These are phyloP conservation scores for Campylomormyrus tamandua DNA, from an alignment of 2,113 vertebrate species.

Conservation along the genomic window DNA sequence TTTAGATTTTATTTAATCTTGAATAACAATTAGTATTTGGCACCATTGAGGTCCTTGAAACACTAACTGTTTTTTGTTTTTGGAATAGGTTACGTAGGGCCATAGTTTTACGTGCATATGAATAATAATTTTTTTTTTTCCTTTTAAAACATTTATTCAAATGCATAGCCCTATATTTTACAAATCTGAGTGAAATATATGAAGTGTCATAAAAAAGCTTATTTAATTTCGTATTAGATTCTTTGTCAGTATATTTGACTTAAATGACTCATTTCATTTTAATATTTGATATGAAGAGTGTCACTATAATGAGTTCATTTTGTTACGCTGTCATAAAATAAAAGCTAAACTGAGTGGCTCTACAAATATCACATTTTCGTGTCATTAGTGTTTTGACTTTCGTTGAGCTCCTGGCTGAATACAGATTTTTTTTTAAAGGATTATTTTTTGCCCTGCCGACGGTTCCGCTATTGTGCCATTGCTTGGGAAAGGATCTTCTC, in stretches of 20 bases:
- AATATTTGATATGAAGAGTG: neutral
- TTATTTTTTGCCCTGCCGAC: neutral
- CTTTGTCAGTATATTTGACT: neutral
- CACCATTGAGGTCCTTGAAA: neutral
- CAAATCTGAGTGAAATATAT: neutral
- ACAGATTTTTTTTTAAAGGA: neutral
- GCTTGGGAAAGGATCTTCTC: neutral
- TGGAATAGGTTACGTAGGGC: neutral
- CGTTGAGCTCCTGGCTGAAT: neutral
- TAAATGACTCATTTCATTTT: neutral
- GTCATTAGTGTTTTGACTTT: neutral
- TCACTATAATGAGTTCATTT: neutral
- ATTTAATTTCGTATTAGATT: neutral
- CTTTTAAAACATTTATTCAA: neutral
- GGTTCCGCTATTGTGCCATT: neutral
- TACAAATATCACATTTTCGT: neutral
- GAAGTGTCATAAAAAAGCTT: neutral
- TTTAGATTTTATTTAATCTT: neutral
- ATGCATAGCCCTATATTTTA: neutral
- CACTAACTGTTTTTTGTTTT: neutral
- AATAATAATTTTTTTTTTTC: neutral
- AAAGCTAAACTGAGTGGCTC: neutral
- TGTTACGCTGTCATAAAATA: neutral
- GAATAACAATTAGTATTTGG: constrained; percentile 1
- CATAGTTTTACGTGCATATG: neutral